Evolutionary conservation across 1,140 invertebrate genomes (phyloP).

Genomic region (Alviniconcha marisindica): DNA sequence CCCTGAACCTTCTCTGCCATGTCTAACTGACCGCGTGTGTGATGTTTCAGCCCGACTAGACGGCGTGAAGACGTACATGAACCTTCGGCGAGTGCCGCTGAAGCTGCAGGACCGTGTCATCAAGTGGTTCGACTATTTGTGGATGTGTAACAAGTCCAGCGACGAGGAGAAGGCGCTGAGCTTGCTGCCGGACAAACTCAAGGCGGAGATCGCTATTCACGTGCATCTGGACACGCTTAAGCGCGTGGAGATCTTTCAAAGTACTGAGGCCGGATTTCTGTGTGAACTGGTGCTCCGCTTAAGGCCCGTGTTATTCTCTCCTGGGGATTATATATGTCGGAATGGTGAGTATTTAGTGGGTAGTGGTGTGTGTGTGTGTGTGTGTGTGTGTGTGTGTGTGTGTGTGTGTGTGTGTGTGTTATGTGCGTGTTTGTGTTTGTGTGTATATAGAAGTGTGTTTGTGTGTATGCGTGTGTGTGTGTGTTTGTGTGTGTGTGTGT

Average conservation of each 20-base stretch:
- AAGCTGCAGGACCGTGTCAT: constrained; percentile 98
- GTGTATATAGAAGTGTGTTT: not conserved
- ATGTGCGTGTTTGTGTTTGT: not conserved
- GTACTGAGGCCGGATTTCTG: constrained; percentile 98
- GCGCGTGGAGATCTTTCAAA: constrained; percentile 99
- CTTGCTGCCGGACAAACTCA: constrained; percentile 89
- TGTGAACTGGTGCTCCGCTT: constrained; percentile 96
- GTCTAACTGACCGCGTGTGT: too few relatives aligned
- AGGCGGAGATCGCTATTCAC: constrained; percentile 99
- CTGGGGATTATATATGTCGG: constrained; percentile 98
- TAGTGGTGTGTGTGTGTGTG: not conserved
- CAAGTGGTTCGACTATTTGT: constrained; percentile 99
- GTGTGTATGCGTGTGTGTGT: not conserved
- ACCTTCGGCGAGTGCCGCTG: constrained; percentile 94
- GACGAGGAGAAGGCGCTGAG: constrained; percentile 89
- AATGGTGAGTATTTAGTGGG: constrained; percentile 85
- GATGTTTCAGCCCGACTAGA: constrained; percentile 94
- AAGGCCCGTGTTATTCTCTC: constrained; percentile 96
- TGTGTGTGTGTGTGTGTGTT: not conserved
- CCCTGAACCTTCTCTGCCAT: too few relatives aligned
- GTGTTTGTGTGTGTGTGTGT: not conserved
- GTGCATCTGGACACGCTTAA: constrained; percentile 98
- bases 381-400: not conserved
- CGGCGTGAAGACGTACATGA: constrained; percentile 99
- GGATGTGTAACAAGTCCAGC: constrained; percentile 98